Evolutionary conservation across 2,888 invertebrate species (phyloP).

Genomic region (Pristionchus maxplancki): DNA sequence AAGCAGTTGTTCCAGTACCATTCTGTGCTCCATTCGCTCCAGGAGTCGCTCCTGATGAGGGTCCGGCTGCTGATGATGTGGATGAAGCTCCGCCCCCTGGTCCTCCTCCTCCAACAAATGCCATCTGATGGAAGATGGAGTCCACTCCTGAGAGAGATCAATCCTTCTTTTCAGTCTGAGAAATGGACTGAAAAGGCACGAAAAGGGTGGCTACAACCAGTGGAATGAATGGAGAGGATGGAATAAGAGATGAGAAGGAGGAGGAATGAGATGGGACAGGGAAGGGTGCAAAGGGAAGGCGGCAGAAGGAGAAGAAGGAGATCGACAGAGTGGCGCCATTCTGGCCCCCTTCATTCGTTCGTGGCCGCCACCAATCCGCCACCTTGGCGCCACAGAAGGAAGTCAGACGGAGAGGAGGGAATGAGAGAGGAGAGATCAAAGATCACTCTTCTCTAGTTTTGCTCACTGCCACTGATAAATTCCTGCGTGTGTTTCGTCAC

Average conservation of each 20-base stretch:
- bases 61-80: not conserved
- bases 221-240: not conserved
- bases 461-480: not conserved
- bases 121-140: slow-evolving; percentile 10
- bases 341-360: not conserved
- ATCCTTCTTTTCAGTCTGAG: too few relatives aligned
- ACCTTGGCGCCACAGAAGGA: not conserved
- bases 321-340: not conserved
- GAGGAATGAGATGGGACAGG: not conserved
- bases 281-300: slow-evolving; percentile 16
- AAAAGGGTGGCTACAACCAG: not conserved
- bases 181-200: not conserved
- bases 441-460: not conserved
- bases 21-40: not conserved
- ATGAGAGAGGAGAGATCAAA: not conserved
- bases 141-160: slow-evolving; percentile 30
- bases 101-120: slow-evolving; percentile 25
- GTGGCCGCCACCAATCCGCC: not conserved
- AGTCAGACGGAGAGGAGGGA: not conserved
- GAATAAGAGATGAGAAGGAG: not conserved
- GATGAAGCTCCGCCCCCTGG: not conserved
- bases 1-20: not conserved
- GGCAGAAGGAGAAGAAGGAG: not conserved
- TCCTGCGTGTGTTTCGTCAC: not conserved
- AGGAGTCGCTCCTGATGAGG: not conserved